These are phyloP conservation scores for Chrysogorgia sp. DNA, from an alignment of 92 coral and sea anemone species.

Conservation along the genomic window DNA sequence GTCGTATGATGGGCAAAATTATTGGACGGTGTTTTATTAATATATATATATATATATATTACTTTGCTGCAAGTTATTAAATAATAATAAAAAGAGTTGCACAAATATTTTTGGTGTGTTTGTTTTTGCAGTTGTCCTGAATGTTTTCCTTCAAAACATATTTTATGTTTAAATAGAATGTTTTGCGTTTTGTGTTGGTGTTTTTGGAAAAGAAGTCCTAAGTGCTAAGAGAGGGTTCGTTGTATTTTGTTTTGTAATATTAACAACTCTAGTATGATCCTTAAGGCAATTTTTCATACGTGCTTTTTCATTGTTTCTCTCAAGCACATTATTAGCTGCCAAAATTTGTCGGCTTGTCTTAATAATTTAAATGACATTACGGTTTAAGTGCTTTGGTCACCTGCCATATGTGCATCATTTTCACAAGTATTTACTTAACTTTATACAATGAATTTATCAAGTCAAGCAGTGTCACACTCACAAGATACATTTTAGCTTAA, in stretches of 20 bases:
- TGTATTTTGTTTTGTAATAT: too few species aligned
- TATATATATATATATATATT: too few species aligned
- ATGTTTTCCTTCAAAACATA: not conserved
- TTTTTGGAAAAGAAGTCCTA: too few species aligned
- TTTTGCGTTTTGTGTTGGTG: too few species aligned
- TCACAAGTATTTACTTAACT: not conserved
- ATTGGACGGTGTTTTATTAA: not conserved
- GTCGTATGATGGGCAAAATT: not conserved
- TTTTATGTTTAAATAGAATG: too few species aligned
- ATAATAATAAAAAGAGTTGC: not conserved
- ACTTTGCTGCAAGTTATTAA: not conserved
- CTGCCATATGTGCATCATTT: not conserved
- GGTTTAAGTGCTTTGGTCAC: not conserved
- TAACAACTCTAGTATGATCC: too few species aligned
- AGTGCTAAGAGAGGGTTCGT: too few species aligned
- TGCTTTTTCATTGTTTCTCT: not conserved
- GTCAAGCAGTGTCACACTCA: too few species aligned
- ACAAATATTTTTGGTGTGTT: not conserved
- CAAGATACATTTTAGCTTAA: too few species aligned
- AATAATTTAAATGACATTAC: not conserved
- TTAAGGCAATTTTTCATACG: not conserved
- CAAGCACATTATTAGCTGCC: not conserved
- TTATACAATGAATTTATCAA: too few species aligned
- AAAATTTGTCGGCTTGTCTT: not conserved
- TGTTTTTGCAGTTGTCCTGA: not conserved